Evolutionary conservation across 2,113 vertebrate species (phyloP).

Genomic region (Protomyctophum bolini): DNA sequence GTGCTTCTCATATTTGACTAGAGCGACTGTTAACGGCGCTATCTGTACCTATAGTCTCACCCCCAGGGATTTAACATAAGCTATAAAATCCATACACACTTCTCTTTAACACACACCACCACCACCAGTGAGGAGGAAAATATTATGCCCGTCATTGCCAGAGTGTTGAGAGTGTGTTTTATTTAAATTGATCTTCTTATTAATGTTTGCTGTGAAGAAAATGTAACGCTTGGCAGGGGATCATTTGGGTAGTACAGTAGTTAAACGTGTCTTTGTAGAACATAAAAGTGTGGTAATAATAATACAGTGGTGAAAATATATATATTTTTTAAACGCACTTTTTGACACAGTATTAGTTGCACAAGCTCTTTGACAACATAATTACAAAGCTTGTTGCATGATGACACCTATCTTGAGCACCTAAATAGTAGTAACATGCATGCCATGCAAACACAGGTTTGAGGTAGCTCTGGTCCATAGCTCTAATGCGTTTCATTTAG

Average conservation of each 20-base stretch:
- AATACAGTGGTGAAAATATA: too few species aligned
- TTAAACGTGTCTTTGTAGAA: too few species aligned
- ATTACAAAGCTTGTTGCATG: too few species aligned
- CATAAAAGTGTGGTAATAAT: too few species aligned
- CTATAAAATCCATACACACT: conserved; percentile 75
- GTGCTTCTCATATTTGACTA: conserved; percentile 82
- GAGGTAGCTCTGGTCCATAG: too few species aligned
- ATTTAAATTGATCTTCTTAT: conserved; percentile 68
- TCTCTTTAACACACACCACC: conserved; percentile 54
- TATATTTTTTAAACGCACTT: too few species aligned
- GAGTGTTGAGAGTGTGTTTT: conserved; percentile 34
- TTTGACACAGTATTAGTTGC: too few species aligned
- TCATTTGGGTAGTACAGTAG: background rate
- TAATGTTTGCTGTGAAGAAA: conserved; percentile 54
- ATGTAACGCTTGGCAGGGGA: conserved; percentile 38
- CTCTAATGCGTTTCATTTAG: too few species aligned
- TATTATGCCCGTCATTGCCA: conserved; percentile 63
- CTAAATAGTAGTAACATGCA: too few species aligned
- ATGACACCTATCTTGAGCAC: too few species aligned
- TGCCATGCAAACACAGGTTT: too few species aligned
- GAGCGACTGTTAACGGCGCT: conserved; percentile 71
- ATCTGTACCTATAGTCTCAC: conserved; percentile 81
- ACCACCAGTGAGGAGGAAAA: conserved; percentile 29
- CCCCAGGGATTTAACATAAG: conserved; percentile 77
- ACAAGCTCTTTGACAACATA: too few species aligned